Conservation (phyloP, 2,113 vertebrate species). For the Microtus oregoni region DNA sequence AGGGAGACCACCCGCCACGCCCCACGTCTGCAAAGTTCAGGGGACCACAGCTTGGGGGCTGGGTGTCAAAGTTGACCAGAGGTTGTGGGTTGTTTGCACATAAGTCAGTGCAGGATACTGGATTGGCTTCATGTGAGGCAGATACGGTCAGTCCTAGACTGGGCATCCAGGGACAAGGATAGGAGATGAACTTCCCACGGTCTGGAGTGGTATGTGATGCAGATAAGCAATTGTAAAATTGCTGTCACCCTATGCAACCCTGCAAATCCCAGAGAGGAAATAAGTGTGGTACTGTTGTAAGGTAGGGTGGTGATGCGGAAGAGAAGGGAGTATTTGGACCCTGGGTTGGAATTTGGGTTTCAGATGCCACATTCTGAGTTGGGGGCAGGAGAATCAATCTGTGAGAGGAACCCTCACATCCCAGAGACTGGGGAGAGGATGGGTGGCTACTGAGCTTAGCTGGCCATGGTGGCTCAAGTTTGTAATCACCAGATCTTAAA, state of each 20-base stretch:
- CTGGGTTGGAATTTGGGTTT: background rate
- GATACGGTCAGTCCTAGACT: too few species aligned
- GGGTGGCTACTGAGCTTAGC: background rate
- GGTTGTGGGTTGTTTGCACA: background rate
- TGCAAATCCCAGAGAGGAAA: background rate
- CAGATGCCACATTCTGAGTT: background rate
- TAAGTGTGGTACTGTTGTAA: background rate
- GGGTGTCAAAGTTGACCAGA: background rate
- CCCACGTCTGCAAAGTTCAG: background rate
- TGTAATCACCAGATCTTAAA: background rate
- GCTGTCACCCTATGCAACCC: background rate
- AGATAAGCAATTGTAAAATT: background rate
- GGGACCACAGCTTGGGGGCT: background rate
- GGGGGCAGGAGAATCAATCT: background rate
- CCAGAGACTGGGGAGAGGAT: background rate
- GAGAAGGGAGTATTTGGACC: background rate
- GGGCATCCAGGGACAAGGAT: background rate
- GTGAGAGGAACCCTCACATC: background rate
- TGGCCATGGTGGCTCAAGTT: background rate
- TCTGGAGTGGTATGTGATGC: background rate
- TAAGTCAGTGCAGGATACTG: background rate
- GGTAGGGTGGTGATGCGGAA: background rate
- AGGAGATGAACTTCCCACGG: fast-evolving
- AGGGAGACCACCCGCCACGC: background rate
- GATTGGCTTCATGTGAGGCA: background rate